Conservation (phyloP, 2,797 vertebrate genomes). For the Acanthurus leucopareius region DNA sequence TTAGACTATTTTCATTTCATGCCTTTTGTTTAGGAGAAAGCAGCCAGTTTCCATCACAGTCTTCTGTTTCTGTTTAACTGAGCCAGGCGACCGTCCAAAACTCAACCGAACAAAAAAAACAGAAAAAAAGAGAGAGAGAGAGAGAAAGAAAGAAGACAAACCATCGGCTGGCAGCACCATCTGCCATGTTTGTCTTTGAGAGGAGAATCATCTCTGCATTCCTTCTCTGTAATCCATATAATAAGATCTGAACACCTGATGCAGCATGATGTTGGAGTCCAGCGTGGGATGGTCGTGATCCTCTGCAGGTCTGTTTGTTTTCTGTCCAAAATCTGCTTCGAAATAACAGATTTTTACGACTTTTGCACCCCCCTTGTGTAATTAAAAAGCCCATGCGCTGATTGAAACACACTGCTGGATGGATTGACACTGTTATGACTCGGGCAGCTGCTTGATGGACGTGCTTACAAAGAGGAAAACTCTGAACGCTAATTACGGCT, state of each 20-base stretch:
- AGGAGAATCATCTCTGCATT: constrained; percentile 36
- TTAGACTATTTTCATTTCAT: constrained; percentile 57
- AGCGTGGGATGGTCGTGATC: constrained; percentile 29
- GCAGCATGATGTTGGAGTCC: constrained; percentile 12
- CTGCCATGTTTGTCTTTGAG: constrained; percentile 49
- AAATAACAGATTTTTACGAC: constrained; percentile 32
- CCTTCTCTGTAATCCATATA: constrained; percentile 41
- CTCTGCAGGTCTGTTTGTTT: constrained; percentile 44
- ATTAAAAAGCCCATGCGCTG: constrained; percentile 1
- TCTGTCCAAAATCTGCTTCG: constrained; percentile 4
- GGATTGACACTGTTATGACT: constrained; percentile 39
- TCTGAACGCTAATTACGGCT: constrained; percentile 47
- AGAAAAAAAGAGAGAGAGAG: background rate
- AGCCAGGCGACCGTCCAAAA: constrained; percentile 53
- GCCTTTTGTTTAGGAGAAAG: constrained; percentile 58
- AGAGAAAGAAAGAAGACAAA: constrained; percentile 26
- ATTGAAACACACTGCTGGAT: constrained; percentile 11
- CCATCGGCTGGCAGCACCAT: constrained; percentile 24
- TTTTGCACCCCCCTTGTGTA: constrained; percentile 11
- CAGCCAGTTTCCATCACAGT: constrained; percentile 61
- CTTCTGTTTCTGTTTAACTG: constrained; percentile 72
- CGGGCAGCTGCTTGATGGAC: constrained; percentile 46
- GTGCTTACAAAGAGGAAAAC: constrained; percentile 32
- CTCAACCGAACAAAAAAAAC: constrained; percentile 15
- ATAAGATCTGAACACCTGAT: constrained; percentile 46